Evolutionary conservation across 2,888 invertebrate genomes (phyloP).

Genomic region (Polia nebulosa): DNA sequence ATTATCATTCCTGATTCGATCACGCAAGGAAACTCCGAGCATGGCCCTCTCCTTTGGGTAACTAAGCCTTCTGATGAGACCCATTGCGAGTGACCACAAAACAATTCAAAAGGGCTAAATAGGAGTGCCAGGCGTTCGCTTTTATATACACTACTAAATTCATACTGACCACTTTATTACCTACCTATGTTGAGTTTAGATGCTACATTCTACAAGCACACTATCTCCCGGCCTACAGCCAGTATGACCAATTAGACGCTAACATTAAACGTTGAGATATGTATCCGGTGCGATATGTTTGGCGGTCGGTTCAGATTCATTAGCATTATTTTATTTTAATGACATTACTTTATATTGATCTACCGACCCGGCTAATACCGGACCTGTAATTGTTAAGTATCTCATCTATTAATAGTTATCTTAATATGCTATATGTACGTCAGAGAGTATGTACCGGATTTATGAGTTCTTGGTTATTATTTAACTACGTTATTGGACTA

Average conservation of each 20-base stretch:
- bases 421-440: conserved; percentile 52
- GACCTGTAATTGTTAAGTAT: conserved; percentile 53
- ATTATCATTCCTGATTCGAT: too few species aligned
- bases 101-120: too few species aligned
- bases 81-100: too few species aligned
- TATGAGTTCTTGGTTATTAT: conserved; percentile 25
- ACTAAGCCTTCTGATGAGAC: too few species aligned
- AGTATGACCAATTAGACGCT: conserved; percentile 77
- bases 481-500: conserved; percentile 21
- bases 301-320: conserved; percentile 64
- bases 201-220: background rate
- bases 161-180: too few species aligned
- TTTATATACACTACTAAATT: too few species aligned
- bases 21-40: too few species aligned
- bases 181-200: background rate
- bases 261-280: conserved; percentile 82
- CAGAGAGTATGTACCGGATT: conserved; percentile 33
- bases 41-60: too few species aligned
- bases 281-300: conserved; percentile 85
- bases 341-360: conserved; percentile 43
- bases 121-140: too few species aligned
- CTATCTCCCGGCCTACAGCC: conserved; percentile 59
- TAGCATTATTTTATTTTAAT: conserved; percentile 64
- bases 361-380: conserved; percentile 33
- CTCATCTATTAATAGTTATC: conserved; percentile 54